Evolutionary conservation across 2,888 invertebrate genomes (phyloP), one percentile per base, ranked within the genome.

Genomic region (Embidobia sp.): DNA sequence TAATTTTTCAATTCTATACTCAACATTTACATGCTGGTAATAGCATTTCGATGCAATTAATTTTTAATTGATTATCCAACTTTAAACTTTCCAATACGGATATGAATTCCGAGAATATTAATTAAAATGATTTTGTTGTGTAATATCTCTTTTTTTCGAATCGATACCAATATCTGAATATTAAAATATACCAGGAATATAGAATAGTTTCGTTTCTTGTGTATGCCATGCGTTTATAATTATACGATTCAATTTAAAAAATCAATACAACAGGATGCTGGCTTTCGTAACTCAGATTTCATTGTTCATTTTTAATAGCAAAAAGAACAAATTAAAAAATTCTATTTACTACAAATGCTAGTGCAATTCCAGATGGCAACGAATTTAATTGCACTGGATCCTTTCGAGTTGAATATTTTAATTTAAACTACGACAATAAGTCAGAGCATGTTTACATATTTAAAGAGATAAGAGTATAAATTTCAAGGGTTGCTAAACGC

Each of bases 381-480:
- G 31, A 7, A 19, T 13, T 35, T 19, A 27, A 33, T 63, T 40
- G 35, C 29, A 63, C 26, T 49, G 29, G n/a, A n/a, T n/a, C n/a
- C 22, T 40, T 26, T 19, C 11, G 8, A 11, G 5, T 37, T 63
- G 5, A 37, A 40, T 16, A 10, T 63, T 48, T 48, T 63, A 48
- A 63, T 63, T 63, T 13, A 2, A 26, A 6, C 29, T 18, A 2
- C 7, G 18, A 49, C 22, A 44, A 35, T 48, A 61, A 49, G 64
- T 51, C 33, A 29, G 11, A 22, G 13, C 16, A 31, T 64, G 51
- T 64, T 64, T 64, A 64, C 48, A 63, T 40, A 33, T 64, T 64
- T 51, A 64, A 42, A 22, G 51, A 48, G 51, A 51, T 64, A 64
- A 64, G 64, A 40, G 64, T 42, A 51, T 64, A 64, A 49, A 29